Base-by-base conservation (phyloP, 2,113 vertebrate genomes). In the Sturnus vulgaris region DNA sequence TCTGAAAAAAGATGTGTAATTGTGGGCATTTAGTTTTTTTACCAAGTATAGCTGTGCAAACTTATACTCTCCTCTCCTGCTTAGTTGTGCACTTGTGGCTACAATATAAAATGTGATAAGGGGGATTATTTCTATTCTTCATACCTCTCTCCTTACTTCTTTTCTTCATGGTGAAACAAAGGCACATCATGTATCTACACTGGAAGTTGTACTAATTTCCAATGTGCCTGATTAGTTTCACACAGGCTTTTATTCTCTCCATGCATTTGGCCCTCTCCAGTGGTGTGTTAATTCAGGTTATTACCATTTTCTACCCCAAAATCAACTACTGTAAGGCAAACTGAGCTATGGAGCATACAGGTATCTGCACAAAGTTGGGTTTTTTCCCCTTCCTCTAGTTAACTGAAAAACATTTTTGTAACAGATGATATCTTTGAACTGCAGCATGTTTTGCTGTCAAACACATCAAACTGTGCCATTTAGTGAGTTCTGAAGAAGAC, bases 401-500 rank as follows among this genome's bases (percentile, higher is more conserved):
- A 94, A 70, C 33, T 83, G 76, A 27, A 95, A 89, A 87, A 61
- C 63, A 69, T 80, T 90, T 68, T 57, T 75, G 27, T 86, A 86
- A 69, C 87, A 95, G 90, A 82, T 96, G 87, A 85, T 94, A 12
- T 93, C 92, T 77, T 82, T 88, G 92, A 96, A 95, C 88, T 75
- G 68, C 92, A 94, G 85, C 85, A 80, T 94, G 78, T 94, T 95
- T 92, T 86, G 60, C 85, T 96, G 93, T 93, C 87, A 95, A 93
- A 86, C 87, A 60, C 63, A 72, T 85, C 89, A 81, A 77, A 55
- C 90, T 72, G 57, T 93, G 87, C 84, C 72, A 82, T 83, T 90
- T 97, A 71, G 49, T 78, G 89, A 78, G 47, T 64, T 86, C 78
- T 5, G 13, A 70, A 82, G 71, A 37, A 86, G 72, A 77, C 11